Evolutionary conservation across 2,888 invertebrate genomes (phyloP), one percentile per base, ranked within the genome.

Genomic region (Erannis defoliaria): DNA sequence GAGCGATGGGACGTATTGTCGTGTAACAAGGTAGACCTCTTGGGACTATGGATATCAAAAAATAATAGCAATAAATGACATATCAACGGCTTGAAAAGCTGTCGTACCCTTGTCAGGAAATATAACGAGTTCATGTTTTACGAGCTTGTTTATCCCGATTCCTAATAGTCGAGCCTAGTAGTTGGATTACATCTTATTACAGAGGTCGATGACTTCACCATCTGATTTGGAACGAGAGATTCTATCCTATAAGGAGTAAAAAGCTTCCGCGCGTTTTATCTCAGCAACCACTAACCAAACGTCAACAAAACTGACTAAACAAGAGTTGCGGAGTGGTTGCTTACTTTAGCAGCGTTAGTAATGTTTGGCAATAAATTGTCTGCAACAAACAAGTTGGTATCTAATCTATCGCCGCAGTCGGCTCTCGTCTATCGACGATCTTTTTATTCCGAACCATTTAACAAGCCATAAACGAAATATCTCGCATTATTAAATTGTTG

Each of bases 371-470:
- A 89, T 88, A 86, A 87, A 89, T 88, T 80, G 74, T 71, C 73
- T 74, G 75, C 79, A 81, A 84, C 85, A 86, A 86, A 85, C 85
- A 86, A 82, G 75, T 74, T 67, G 71, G 76, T 82, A 81, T 84
- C 80, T 82, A 72, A 76, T 76, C 74, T 71, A 53, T 65, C 60
- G 60, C 73, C 60, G 58, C 72, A 73, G 70, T 71, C 66, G 64
- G 68, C 64, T 69, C 62, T 69, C 63, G 69, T 70, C 68, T 79
- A 86, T 85, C 85, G 81, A 80, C 77, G 74, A 84, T 87, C 81
- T 86, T 84, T 84, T 81, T 80, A 82, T 90, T 90, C 90, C 85
- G 82, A 76, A 61, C 85, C 88, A 87, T 90, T 90, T 81, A 85
- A 82, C 76, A 75, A 70, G 71, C 80, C 78, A 84, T 86, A 82